A percentile compares a stretch with the other conserved stretches of the same genome.
These are phyloP conservation scores for Elegia similella DNA, from an alignment of 2,888 invertebrate species.

Conservation along the genomic window DNA sequence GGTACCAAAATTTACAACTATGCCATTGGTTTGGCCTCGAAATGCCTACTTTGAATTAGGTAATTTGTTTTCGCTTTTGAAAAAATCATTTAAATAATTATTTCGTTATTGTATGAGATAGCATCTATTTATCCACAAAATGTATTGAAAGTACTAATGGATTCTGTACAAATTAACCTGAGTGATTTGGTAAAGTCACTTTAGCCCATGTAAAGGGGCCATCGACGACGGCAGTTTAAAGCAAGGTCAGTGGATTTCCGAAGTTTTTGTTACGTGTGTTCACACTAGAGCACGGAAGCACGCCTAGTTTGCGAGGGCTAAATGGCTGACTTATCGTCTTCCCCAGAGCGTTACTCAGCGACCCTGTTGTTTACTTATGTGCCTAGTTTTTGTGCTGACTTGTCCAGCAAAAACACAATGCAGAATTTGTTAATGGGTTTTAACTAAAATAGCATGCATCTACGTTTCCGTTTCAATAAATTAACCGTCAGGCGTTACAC, in stretches of 20 bases:
- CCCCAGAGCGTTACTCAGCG: slow-evolving; percentile 48
- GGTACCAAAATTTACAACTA: no score
- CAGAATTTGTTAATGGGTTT: slow-evolving; percentile 41
- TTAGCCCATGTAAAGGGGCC: slow-evolving; percentile 15
- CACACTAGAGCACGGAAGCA: slow-evolving; percentile 69
- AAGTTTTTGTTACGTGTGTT: slow-evolving; percentile 66
- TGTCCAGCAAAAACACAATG: slow-evolving; percentile 53
- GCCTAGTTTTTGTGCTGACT: slow-evolving; percentile 35
- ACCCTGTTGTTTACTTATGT: slow-evolving; percentile 52
- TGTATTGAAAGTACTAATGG: not conserved
- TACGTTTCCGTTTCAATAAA: slow-evolving; percentile 24
- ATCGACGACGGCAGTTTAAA: slow-evolving; percentile 42
- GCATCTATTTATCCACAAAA: no score
- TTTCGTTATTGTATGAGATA: no score
- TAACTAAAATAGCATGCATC: slow-evolving; percentile 32
- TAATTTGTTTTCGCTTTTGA: no score
- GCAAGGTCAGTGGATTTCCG: slow-evolving; percentile 65
- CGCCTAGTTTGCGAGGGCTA: slow-evolving; percentile 72
- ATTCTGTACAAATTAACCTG: not conserved
- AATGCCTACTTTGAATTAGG: no score
- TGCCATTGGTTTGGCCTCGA: no score
- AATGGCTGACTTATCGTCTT: slow-evolving; percentile 68
- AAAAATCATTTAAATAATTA: no score
- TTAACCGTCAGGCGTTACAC: slow-evolving; percentile 25
- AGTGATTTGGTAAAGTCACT: not conserved